A percentile compares a stretch with the other conserved stretches of the same genome.
These are phyloP conservation scores for Fabriciana adippe DNA, from an alignment of 2,888 invertebrate species.

Conservation along the genomic window DNA sequence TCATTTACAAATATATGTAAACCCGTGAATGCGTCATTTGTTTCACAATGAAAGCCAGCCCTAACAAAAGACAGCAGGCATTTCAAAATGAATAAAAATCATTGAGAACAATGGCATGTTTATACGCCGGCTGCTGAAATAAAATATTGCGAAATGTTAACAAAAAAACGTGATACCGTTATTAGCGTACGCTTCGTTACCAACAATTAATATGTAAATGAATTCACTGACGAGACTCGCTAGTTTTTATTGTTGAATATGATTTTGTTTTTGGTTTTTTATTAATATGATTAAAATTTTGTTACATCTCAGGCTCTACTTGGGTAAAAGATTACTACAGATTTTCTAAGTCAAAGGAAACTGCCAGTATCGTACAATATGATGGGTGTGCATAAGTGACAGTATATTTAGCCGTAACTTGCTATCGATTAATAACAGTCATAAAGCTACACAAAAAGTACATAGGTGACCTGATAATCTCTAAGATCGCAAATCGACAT, in stretches of 20 bases:
- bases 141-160: constrained; percentile 24
- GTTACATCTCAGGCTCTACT: too few relatives aligned
- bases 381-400: too few relatives aligned
- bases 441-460: too few relatives aligned
- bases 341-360: too few relatives aligned
- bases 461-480: too few relatives aligned
- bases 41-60: constrained; percentile 21
- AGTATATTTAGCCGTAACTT: too few relatives aligned
- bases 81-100: constrained; percentile 36
- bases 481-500: too few relatives aligned
- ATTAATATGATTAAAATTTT: background rate
- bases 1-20: constrained; percentile 25
- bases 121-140: constrained; percentile 26
- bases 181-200: constrained; percentile 38
- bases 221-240: constrained; percentile 19
- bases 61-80: constrained; percentile 27
- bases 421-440: too few relatives aligned
- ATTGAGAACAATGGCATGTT: constrained; percentile 32
- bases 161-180: constrained; percentile 30
- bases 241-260: background rate
- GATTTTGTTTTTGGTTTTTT: background rate
- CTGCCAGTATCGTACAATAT: too few relatives aligned
- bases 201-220: constrained; percentile 35
- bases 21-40: constrained; percentile 20
- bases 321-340: too few relatives aligned